Evolutionary conservation across 2,888 invertebrate species (phyloP), one percentile per base, ranked within the genome.

Genomic region (Octonoba sinensis): DNA sequence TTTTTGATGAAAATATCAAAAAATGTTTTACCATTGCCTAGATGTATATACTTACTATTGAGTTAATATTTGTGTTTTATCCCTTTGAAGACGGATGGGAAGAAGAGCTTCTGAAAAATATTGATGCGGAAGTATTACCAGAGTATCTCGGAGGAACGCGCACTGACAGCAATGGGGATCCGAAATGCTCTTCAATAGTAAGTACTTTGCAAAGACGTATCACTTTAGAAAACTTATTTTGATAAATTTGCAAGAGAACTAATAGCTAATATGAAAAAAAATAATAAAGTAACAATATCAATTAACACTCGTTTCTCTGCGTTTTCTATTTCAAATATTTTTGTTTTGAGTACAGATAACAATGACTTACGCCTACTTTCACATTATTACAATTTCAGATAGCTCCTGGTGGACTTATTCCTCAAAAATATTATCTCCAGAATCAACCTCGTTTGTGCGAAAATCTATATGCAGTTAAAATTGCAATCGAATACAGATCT

Each of bases 111-210:
- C 13, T 51, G 44, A 24, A 69, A 36, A 15, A 36, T 11, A 69
- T 69, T 1, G 51, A 69, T 27, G 47, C 69, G 18, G 69, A 69
- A 16, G 69, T 69, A 12, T 49, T 69, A 11, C 69, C 69, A 24
- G 56, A 15, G 16, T 56, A 69, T 44, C 20, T 69, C 1, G 69
- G 69, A 3, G 69, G 69, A 11, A 49, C 6, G 20, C 46, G 69
- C 24, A 36, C n/a, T 36, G 69, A 69, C 56, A 4, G 11, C 1
- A 20, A 36, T 27, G 56, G 69, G 15, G 56, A 69, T 56, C 69
- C 69, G 0, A 27, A 69, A 27, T 69, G 69, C 44, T 20, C 69
- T 3, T 69, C 69, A 1, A 44, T 69, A 18, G 69, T 69, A 69
- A 69, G 69, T 69, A 47, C 13, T 22, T 18, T 57, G 6, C 27